A percentile compares a stretch with the other conserved stretches of the same genome.
Conservation (phyloP, 1,140 invertebrate genomes). For the Drosophila punjabiensis region DNA sequence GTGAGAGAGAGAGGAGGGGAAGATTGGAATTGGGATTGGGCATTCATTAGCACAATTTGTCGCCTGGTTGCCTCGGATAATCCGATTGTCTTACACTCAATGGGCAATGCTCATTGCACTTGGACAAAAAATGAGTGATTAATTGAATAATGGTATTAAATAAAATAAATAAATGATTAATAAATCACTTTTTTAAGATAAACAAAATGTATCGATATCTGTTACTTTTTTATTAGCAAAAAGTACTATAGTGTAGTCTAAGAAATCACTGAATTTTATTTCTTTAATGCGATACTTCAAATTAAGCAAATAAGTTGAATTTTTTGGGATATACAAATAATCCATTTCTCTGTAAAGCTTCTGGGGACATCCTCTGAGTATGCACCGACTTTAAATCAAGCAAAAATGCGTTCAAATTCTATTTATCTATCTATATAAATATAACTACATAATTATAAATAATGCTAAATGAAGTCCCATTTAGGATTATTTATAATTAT, state of each 20-base stretch:
- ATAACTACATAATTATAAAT: too few relatives aligned
- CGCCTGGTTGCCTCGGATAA: conserved; percentile 41
- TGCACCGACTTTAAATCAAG: too few relatives aligned
- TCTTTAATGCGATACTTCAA: neutral
- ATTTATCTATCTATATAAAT: too few relatives aligned
- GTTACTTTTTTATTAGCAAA: too few relatives aligned
- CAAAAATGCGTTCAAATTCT: neutral
- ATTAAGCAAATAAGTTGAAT: neutral
- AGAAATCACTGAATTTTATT: too few relatives aligned
- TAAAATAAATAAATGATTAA: neutral
- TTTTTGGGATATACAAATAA: neutral
- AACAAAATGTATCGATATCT: too few relatives aligned
- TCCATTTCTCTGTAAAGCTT: too few relatives aligned
- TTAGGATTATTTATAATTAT: too few relatives aligned
- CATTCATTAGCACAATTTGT: conserved; percentile 72
- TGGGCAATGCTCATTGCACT: neutral
- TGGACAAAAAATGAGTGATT: neutral
- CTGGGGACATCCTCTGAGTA: neutral
- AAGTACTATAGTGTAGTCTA: too few relatives aligned
- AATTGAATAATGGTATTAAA: neutral
- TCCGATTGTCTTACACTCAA: conserved; percentile 1
- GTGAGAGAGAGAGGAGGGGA: neutral
- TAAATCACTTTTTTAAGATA: too few relatives aligned
- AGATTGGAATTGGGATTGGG: conserved; percentile 32
- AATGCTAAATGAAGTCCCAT: too few relatives aligned